Evolutionary conservation across 2,888 invertebrate species (phyloP), one percentile per base, ranked within the genome.

Genomic region (Ophion ventricosus): DNA sequence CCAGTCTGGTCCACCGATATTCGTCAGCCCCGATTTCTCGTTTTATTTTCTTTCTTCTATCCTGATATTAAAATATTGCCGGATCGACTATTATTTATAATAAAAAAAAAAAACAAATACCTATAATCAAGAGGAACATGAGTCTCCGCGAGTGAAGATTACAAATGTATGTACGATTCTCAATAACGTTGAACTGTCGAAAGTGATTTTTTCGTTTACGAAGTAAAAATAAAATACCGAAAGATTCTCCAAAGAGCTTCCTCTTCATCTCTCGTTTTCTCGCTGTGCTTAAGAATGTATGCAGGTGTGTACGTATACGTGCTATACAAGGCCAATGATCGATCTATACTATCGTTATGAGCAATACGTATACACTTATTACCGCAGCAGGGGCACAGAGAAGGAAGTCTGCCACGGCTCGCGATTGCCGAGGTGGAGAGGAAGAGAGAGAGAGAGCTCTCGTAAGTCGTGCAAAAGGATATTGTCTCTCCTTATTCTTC

Each of bases 401-500:
- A 82, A 83, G 85, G 84, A 86, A 87, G 87, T 87, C 86, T 80
- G 74, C 49, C 43, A 76, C 76, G 70, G 72, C 72, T 79, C 82
- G 84, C 82, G 84, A 84, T 84, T 82, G 78, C 59, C 78, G 66
- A 72, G 64, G 64, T 17, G 17, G 49, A 14, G 49, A 49, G 49
- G 49, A 17, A 49, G 49, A 40, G 23, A 66, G n/a, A 66, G 40
- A 43, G 2, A 43, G 14, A 11, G n/a, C 17, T 17, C 8, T 20
- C 25, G 14, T 43, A 23, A 1, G 61, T 63, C 70, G 57, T 70
- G 75, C 35, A 64, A 81, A 63, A 67, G 69, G 59, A 81, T 25
- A 61, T 61, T 10, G 61, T 61, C 2, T 23, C 25, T 25, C 25
- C 25, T 23, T 61, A 25, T 23, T 25, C 25, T 25, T 61, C 20